Evolutionary conservation across 2,888 invertebrate species (phyloP).

Genomic region (Sarcophaga caerulescens): DNA sequence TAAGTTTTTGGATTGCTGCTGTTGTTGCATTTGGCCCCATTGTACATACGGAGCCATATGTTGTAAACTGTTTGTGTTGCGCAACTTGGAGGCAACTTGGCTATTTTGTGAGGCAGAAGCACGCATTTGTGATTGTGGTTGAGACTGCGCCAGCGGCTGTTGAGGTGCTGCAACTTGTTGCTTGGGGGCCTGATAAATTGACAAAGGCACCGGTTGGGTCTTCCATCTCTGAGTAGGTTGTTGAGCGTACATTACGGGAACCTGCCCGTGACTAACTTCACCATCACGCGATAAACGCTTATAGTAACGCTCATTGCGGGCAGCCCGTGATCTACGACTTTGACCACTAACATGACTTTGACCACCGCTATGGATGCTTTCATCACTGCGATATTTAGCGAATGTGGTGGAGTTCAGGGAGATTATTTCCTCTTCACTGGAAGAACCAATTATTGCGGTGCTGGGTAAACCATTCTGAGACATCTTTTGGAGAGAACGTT

Average conservation of each 20-base stretch:
- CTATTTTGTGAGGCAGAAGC: slow-evolving; percentile 49
- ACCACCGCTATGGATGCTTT: slow-evolving; percentile 84
- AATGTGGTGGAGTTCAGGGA: slow-evolving; percentile 87
- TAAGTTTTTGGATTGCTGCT: slow-evolving; percentile 72
- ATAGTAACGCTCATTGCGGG: slow-evolving; percentile 90
- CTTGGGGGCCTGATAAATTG: slow-evolving; percentile 76
- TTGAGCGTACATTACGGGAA: slow-evolving; percentile 75
- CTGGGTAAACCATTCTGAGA: slow-evolving; percentile 72
- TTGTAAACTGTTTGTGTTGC: slow-evolving; percentile 74
- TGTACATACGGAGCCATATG: slow-evolving; percentile 76
- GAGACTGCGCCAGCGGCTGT: slow-evolving; percentile 60
- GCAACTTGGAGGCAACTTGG: slow-evolving; percentile 65
- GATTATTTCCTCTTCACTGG: slow-evolving; percentile 80
- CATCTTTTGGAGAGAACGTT: slow-evolving; percentile 68
- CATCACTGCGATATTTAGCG: slow-evolving; percentile 86
- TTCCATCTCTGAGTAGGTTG: slow-evolving; percentile 82
- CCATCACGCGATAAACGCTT: slow-evolving; percentile 88
- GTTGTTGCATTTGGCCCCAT: slow-evolving; percentile 74
- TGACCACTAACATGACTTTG: slow-evolving; percentile 82
- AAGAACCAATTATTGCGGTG: slow-evolving; percentile 70
- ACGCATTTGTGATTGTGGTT: slow-evolving; percentile 50
- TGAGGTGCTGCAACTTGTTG: slow-evolving; percentile 46
- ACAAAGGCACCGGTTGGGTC: slow-evolving; percentile 81
- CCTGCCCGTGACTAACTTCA: slow-evolving; percentile 81
- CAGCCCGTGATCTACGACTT: slow-evolving; percentile 86